Base-by-base conservation (phyloP, 1,140 invertebrate species). In the Drosophila ogumai region DNA sequence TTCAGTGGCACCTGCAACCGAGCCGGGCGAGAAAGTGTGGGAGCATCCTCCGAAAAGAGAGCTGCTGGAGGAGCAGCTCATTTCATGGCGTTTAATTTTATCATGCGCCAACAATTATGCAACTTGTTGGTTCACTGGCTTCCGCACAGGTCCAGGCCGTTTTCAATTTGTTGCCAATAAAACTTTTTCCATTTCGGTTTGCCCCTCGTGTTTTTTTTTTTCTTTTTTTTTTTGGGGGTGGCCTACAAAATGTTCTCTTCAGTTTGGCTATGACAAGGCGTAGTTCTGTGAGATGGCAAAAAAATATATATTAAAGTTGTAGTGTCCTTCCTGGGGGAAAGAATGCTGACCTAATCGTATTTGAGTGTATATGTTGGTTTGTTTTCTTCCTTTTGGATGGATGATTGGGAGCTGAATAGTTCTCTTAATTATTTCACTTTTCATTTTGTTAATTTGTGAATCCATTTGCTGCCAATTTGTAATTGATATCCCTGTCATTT, bases 71-170 rank as follows among this genome's bases (percentile, higher is more conserved):
- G 32, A 56, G 43, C 32, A 15, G 69, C 61, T 72, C 79, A 82
- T 86, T 86, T 72, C 69, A 77, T 71, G 75, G 68, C 88, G 81
- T 91, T 91, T 91, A 91, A 91, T 90, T 85, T 91, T 88, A 91
- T 90, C 88, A 81, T 88, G 90, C 79, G 84, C 88, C 84, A 91
- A 82, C 90, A 91, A 91, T 90, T 91, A 91, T 91, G 90, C 88
- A 91, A 90, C 88, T 91, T 88, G 84, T 91, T 91, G 88, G 77
- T 61, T 81, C 67, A 79, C 43, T 82, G 68, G 25, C 44, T 79
- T 49, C 17, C 43, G 31, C 47, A 50, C 47, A 41, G 32, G 57
- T 28, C 60, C 66, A 60, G 76, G 79, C 58, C 50, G 22, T 79
- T 86, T 86, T 87, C 82, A 87, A 87, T 82, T 82, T 88, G 84